A percentile compares a stretch with the other conserved stretches of the same genome.
These are phyloP conservation scores for Tyrannus savana DNA, from an alignment of 2,113 vertebrate genomes.

Conservation along the genomic window DNA sequence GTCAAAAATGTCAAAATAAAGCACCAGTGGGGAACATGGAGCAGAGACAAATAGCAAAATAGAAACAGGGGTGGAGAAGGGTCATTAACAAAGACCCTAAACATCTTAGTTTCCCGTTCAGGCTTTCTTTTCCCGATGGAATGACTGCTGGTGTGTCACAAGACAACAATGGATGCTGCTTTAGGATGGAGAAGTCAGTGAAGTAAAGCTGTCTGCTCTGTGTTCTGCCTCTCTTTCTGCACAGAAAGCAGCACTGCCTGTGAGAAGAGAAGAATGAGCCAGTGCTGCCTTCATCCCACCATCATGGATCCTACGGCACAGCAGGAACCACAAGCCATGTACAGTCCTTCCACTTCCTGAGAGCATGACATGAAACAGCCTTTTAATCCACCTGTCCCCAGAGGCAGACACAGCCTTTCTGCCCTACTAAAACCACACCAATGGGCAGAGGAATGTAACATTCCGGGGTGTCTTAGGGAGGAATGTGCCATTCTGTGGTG, in stretches of 20 bases:
- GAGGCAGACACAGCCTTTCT: background rate
- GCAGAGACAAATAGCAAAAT: background rate
- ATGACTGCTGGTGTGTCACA: background rate
- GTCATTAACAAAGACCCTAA: background rate
- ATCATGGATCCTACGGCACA: background rate
- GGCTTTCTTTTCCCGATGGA: background rate
- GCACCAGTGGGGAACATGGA: background rate
- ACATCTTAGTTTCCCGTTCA: background rate
- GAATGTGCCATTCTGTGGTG: background rate
- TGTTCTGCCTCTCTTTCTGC: background rate
- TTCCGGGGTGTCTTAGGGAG: background rate
- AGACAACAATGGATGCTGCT: background rate
- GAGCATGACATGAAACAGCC: background rate
- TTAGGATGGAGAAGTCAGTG: background rate
- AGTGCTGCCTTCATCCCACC: background rate
- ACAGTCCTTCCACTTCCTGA: background rate
- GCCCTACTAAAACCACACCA: background rate
- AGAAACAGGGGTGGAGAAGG: background rate
- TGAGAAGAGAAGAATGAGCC: background rate
- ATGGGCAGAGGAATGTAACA: background rate
- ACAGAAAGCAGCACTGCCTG: background rate
- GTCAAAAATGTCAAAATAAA: slow-evolving; percentile 24
- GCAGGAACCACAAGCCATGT: background rate
- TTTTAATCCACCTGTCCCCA: background rate
- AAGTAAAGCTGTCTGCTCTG: background rate